A percentile compares a stretch with the other conserved stretches of the same genome.
Evolutionary conservation across 2,113 vertebrate genomes (phyloP).

Genomic region (Plotosus lineatus): DNA sequence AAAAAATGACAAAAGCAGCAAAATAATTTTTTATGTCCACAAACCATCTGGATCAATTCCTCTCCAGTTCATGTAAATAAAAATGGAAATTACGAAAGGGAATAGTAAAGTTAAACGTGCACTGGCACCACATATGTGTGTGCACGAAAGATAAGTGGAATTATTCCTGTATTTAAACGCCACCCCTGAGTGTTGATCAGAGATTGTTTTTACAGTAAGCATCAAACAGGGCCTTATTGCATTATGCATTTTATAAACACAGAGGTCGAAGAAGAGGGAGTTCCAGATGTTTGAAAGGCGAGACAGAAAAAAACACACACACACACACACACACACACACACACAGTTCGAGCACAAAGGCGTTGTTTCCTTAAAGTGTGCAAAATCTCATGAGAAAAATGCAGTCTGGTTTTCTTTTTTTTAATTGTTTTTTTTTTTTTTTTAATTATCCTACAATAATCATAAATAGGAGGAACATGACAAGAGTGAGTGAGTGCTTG

Average conservation of each 20-base stretch:
- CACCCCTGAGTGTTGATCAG: constrained; percentile 48
- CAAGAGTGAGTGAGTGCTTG: no score
- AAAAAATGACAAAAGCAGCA: constrained; percentile 54
- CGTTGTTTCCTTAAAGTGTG: constrained; percentile 13
- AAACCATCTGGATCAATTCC: constrained; percentile 58
- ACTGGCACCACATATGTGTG: background rate
- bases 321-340: constrained; percentile 24
- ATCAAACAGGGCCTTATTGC: constrained; percentile 1
- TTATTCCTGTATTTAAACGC: constrained; percentile 14
- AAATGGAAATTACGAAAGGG: constrained; percentile 3
- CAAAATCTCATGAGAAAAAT: constrained; percentile 3
- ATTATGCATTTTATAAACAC: background rate
- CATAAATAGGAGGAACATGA: background rate
- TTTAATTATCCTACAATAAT: constrained; percentile 25
- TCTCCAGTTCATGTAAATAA: background rate
- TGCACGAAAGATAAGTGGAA: background rate
- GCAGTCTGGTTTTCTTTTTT: constrained; percentile 8
- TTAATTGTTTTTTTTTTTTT: no score
- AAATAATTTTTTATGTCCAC: constrained; percentile 49
- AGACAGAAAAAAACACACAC: background rate
- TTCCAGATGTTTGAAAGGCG: background rate
- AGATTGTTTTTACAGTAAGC: constrained; percentile 13
- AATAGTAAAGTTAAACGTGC: constrained; percentile 27
- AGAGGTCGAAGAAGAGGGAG: no score
- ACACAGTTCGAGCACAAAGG: background rate